A percentile compares a stretch with the other conserved stretches of the same genome.
phyloP scores from a whole-genome alignment of 2,113 vertebrate genomes.

The Macrotis lagotis region DNA sequence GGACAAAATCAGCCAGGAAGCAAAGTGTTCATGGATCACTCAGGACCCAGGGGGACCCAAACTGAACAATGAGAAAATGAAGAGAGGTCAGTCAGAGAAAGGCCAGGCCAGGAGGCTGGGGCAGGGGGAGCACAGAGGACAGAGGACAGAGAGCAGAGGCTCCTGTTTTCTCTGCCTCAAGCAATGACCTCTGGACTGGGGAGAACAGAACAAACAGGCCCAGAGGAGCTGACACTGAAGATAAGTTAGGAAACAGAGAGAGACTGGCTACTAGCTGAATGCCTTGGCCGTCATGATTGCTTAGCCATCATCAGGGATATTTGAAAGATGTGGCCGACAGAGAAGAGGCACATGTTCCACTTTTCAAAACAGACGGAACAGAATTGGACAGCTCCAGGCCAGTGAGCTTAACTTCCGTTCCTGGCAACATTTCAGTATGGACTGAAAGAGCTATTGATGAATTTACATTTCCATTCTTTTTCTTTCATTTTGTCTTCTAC shows the following conservation, averaged over 20 bases:
- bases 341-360: neutral
- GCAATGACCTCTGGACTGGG: neutral
- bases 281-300: neutral
- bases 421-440: neutral
- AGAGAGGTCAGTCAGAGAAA: neutral
- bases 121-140: too few relatives aligned
- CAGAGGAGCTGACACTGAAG: neutral
- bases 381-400: neutral
- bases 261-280: neutral
- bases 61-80: neutral
- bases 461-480: too few relatives aligned
- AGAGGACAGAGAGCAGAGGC: too few relatives aligned
- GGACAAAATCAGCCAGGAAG: too few relatives aligned
- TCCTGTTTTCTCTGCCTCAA: neutral
- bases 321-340: neutral
- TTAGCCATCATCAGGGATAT: neutral
- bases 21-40: too few relatives aligned
- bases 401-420: neutral
- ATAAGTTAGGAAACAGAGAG: neutral
- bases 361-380: neutral
- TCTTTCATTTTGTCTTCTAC: too few relatives aligned
- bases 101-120: too few relatives aligned
- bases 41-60: neutral
- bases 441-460: neutral
- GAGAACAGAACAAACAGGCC: neutral